A percentile compares a stretch with the other conserved stretches of the same genome.
Evolutionary conservation across 2,888 invertebrate genomes (phyloP).

Genomic region (Hypselothyrea guttata): DNA sequence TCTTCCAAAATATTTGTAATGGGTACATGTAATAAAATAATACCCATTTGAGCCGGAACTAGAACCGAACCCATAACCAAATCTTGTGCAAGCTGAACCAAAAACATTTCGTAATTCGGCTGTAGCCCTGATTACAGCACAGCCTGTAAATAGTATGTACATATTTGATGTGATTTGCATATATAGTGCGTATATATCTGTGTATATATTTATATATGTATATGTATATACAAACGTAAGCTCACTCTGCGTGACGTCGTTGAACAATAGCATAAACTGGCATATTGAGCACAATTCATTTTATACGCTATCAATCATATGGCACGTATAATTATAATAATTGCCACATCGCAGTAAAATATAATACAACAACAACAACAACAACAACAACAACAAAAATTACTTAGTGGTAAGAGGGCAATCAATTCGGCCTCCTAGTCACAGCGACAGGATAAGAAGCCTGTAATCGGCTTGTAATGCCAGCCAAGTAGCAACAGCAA

Average conservation of each 20-base stretch:
- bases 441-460: slow-evolving; percentile 53
- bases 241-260: not conserved
- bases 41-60: no score
- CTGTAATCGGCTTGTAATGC: slow-evolving; percentile 62
- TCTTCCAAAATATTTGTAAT: no score
- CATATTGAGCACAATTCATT: slow-evolving; percentile 16
- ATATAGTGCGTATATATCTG: not conserved
- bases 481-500: slow-evolving; percentile 28
- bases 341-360: slow-evolving; percentile 26
- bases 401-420: slow-evolving; percentile 28
- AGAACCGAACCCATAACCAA: no score
- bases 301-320: slow-evolving; percentile 42
- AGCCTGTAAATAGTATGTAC: not conserved
- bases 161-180: slow-evolving; percentile 10
- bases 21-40: no score
- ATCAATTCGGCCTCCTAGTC: slow-evolving; percentile 33
- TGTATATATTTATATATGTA: slow-evolving; percentile 4
- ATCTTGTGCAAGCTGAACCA: no score
- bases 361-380: no score
- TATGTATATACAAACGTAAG: not conserved
- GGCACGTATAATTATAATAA: slow-evolving; percentile 42
- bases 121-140: slow-evolving; percentile 16
- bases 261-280: no score
- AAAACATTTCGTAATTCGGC: no score
- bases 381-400: no score